Conservation (phyloP, 2,888 invertebrate genomes). For the Sphaerophoria taeniata region DNA sequence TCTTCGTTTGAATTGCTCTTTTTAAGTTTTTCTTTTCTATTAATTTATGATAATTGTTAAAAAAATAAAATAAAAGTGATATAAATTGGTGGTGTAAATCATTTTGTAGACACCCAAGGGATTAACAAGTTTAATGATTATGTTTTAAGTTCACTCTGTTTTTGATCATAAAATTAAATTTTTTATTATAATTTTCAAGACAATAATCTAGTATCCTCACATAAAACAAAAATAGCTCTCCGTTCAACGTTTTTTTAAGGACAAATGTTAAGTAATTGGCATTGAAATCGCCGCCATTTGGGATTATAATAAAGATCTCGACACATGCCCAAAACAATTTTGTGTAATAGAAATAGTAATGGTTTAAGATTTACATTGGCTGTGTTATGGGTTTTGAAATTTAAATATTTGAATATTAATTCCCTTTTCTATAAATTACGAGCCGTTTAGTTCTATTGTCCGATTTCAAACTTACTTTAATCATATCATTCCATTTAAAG, state of each 20-base stretch:
- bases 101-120: constrained; percentile 18
- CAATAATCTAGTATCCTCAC: background rate
- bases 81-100: constrained; percentile 9
- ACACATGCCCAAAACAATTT: background rate
- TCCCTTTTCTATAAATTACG: too few relatives aligned
- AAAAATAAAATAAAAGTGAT: constrained; percentile 11
- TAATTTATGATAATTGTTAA: constrained; percentile 15
- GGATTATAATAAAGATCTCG: background rate
- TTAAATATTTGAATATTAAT: background rate
- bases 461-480: background rate
- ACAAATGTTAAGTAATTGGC: background rate
- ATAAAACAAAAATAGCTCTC: background rate
- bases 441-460: too few relatives aligned
- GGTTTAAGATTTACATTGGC: background rate
- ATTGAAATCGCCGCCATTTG: background rate
- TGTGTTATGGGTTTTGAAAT: background rate
- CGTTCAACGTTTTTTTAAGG: background rate
- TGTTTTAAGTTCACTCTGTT: too few relatives aligned
- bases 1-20: constrained; percentile 22
- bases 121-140: background rate
- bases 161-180: too few relatives aligned
- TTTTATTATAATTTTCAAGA: background rate
- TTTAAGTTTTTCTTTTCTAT: constrained; percentile 14
- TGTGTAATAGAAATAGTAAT: background rate
- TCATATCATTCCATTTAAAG: constrained; percentile 51